These are phyloP conservation scores for Sarcophilus harrisii DNA, from an alignment of 2,797 vertebrate genomes.

Conservation along the genomic window DNA sequence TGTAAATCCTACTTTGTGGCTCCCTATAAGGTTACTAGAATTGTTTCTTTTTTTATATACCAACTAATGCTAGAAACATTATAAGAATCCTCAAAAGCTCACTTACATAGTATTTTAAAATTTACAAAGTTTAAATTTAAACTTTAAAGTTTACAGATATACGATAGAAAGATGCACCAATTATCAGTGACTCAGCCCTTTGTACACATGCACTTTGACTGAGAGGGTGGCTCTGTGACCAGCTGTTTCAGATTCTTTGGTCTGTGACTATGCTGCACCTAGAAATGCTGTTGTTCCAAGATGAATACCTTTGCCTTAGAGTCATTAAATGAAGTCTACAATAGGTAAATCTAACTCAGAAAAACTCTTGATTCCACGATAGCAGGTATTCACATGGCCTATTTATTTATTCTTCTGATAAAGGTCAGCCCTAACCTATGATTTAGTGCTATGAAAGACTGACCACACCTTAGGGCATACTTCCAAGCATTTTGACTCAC, in stretches of 20 bases:
- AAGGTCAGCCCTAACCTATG: slow-evolving; percentile 47
- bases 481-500: slow-evolving; percentile 30
- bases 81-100: neutral
- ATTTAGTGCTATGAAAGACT: slow-evolving; percentile 32
- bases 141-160: neutral
- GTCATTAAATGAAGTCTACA: slow-evolving; percentile 60
- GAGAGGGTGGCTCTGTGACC: slow-evolving; percentile 51
- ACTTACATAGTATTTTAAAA: neutral
- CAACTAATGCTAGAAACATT: neutral
- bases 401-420: slow-evolving; percentile 55
- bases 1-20: neutral
- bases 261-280: slow-evolving; percentile 49
- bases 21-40: neutral
- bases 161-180: slow-evolving; percentile 23
- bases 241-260: slow-evolving; percentile 52
- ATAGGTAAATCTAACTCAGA: slow-evolving; percentile 52
- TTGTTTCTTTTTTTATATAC: neutral
- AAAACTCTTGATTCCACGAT: slow-evolving; percentile 68
- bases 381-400: slow-evolving; percentile 44
- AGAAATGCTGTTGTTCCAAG: slow-evolving; percentile 73
- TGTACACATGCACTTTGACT: slow-evolving; percentile 38
- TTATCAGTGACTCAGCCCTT: slow-evolving; percentile 40
- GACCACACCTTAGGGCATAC: slow-evolving; percentile 54
- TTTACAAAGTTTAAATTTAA: neutral
- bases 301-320: slow-evolving; percentile 61